Base-by-base conservation (phyloP, 2,888 invertebrate genomes). In the Therioaphis trifolii region DNA sequence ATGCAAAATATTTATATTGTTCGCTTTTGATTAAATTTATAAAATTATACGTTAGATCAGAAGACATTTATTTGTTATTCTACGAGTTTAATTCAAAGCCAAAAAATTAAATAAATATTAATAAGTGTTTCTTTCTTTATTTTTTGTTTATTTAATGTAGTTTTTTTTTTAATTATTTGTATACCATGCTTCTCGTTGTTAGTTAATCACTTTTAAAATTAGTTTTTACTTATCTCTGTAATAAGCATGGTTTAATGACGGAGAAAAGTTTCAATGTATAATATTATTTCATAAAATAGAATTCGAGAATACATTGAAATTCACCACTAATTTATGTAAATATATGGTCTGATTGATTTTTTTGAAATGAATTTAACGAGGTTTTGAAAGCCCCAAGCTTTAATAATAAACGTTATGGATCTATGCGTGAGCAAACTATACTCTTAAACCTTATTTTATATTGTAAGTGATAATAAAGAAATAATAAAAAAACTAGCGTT, bases 261-360 rank as follows among this genome's bases (percentile, higher is more conserved):
- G 58, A 27, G 24, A 24, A 24, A 27, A 58, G 9, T n/a, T n/a
- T n/a, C n/a, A n/a, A n/a, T n/a, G n/a, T n/a, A 58, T 24, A 61
- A 21, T 14, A 61, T 27, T 27, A 9, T 61, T 24, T 0, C n/a
- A 5, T 5, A n/a, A 52, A n/a, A 52, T 1, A n/a, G 2, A 52
- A 52, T n/a, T n/a, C 52, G 52, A 52, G 52, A n/a, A 52, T n/a
- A 52, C n/a, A n/a, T 52, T 15, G n/a, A 52, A 52, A n/a, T 52
- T 5, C 15, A 49, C 46, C 14, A 14, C 11, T 18, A 52, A 52
- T 52, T 52, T 52, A 52, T 18, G 52, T 5, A 52, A 11, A 43
- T 43, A n/a, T n/a, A 43, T 11, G 43, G 11, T 43, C 11, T 9
- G 43, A 43, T 43, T 43, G 43, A 43, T 43, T 43, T 9, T 11